Percentiles rank a stretch among this genome's conserved stretches.
Conservation (phyloP, 1,140 invertebrate species). For the Trinorchestia longiramus region DNA sequence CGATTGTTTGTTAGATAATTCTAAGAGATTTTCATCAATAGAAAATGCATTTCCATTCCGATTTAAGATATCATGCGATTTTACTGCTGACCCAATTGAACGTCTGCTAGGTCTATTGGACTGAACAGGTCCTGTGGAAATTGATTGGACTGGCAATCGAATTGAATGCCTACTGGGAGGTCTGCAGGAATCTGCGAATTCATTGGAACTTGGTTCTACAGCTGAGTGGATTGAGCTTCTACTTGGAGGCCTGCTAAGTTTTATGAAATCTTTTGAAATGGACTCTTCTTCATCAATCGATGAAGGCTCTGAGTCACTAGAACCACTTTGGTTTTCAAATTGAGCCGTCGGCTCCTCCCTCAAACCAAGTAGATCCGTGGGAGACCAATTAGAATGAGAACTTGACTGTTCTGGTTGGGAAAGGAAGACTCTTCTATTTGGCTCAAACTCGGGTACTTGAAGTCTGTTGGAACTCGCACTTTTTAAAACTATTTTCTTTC, state of each 20-base stretch:
- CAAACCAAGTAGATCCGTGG: background rate
- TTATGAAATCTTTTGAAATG: background rate
- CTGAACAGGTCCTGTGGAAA: background rate
- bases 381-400: background rate
- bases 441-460: constrained; percentile 12
- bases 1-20: background rate
- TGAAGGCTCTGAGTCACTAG: background rate
- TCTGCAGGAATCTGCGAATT: too few relatives aligned
- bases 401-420: background rate
- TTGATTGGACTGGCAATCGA: background rate
- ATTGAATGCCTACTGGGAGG: background rate
- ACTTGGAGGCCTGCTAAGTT: background rate
- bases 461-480: background rate
- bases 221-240: too few relatives aligned
- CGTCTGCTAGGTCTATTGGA: constrained; percentile 38
- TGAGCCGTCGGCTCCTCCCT: background rate
- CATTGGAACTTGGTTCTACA: too few relatives aligned
- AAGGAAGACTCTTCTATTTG: background rate
- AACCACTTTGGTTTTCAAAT: background rate
- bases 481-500: background rate
- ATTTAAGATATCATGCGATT: background rate
- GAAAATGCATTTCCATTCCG: background rate
- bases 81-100: background rate
- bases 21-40: background rate
- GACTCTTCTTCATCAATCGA: background rate